These are phyloP conservation scores for Vombatus ursinus DNA, from an alignment of 2,113 vertebrate genomes.

Conservation along the genomic window DNA sequence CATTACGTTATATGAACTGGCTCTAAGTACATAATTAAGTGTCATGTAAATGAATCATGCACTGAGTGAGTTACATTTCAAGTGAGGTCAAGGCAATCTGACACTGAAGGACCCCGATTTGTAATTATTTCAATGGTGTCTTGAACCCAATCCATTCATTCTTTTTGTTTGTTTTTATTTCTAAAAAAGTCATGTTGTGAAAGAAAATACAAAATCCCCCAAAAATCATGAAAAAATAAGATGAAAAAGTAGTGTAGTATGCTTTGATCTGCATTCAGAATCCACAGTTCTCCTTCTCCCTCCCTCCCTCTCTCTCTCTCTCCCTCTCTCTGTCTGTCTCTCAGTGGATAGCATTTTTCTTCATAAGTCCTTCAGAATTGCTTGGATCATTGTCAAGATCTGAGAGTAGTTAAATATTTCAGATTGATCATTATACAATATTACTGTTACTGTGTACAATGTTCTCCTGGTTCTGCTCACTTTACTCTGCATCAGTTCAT, in stretches of 20 bases:
- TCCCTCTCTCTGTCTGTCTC: too few relatives aligned
- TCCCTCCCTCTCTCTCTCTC: too few relatives aligned
- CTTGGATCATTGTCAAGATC: too few relatives aligned
- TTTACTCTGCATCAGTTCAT: not conserved
- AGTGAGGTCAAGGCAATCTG: not conserved
- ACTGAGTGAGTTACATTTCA: not conserved
- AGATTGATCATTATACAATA: not conserved
- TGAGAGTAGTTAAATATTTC: too few relatives aligned
- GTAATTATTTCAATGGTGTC: not conserved
- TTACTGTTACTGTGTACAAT: not conserved
- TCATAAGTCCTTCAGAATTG: too few relatives aligned
- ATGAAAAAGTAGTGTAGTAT: too few relatives aligned
- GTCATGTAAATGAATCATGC: not conserved
- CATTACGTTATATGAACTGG: not conserved
- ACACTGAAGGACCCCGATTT: not conserved
- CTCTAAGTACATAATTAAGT: not conserved
- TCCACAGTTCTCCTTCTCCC: too few relatives aligned
- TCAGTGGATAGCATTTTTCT: too few relatives aligned
- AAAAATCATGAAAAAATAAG: too few relatives aligned
- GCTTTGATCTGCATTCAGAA: too few relatives aligned
- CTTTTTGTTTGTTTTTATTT: not conserved
- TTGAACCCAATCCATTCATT: not conserved
- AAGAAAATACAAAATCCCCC: not conserved
- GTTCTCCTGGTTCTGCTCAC: not conserved
- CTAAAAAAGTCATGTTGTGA: not conserved